Evolutionary conservation across 2,888 invertebrate species (phyloP), one percentile per base, ranked within the genome.

Genomic region (Cantharis nigra): DNA sequence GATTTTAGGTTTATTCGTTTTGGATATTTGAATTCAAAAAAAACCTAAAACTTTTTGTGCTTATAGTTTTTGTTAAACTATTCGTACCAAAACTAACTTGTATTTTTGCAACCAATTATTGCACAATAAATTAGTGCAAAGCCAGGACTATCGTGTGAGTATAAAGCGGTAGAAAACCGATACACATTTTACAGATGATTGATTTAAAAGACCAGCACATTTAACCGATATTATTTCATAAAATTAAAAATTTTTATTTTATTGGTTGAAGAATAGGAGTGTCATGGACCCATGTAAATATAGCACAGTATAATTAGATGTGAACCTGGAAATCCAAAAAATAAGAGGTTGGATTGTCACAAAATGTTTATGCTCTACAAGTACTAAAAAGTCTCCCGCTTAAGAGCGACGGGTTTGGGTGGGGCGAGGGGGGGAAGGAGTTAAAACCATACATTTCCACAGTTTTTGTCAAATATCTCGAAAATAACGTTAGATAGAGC

Each of bases 1-100:
- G 74, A 74, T 74, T 71, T 77, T 10, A 33, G 2, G 4, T 49
- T 49, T n/a, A n/a, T 49, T n/a, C 49, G n/a, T 49, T 49, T 49
- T 49, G 49, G 49, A 4, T 49, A 49, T 49, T n/a, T 49, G 2
- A 2, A n/a, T 49, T n/a, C 49, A n/a, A 49, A 7, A 49, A 20
- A n/a, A 49, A 49, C 2, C n/a, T n/a, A n/a, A n/a, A 49, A 7
- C 7, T 2, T 49, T 49, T n/a, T 5, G n/a, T n/a, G 13, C 11
- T 49, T 33, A 33, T 13, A 13, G 13, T 13, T 30, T 33, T 33
- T 49, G 49, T n/a, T 49, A n/a, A 49, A 49, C 49, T 49, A 7
- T n/a, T 49, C n/a, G n/a, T 49, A n/a, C n/a, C 49, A n/a, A n/a
- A 49, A n/a, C n/a, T 49, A 49, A 7, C 5, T 49, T 33, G 11